Evolutionary conservation across 2,113 vertebrate genomes (phyloP).

Genomic region (Pachycephala philippinensis): DNA sequence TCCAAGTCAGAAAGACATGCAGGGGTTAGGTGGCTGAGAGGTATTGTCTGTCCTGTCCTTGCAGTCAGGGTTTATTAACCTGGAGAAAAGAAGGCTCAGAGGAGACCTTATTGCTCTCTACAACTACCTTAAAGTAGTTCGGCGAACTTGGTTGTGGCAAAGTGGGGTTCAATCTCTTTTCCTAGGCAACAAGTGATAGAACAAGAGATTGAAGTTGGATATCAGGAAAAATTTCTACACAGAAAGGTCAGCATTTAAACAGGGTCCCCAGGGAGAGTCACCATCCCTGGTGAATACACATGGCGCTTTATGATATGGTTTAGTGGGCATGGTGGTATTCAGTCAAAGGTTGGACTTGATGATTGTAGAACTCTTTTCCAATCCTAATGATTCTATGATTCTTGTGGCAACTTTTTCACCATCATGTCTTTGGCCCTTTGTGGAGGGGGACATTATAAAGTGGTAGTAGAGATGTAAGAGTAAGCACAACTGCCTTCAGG

Average conservation of each 20-base stretch:
- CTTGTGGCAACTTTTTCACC: not conserved
- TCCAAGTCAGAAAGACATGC: not conserved
- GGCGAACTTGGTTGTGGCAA: too few species aligned
- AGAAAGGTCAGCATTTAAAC: not conserved
- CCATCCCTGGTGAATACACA: not conserved
- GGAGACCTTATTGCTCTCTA: not conserved
- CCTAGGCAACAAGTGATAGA: too few species aligned
- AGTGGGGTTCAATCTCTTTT: not conserved
- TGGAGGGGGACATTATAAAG: not conserved
- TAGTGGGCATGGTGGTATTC: not conserved
- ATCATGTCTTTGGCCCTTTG: accelerated
- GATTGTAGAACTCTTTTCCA: not conserved
- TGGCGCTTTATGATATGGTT: not conserved
- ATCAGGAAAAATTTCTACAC: not conserved
- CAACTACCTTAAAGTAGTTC: not conserved
- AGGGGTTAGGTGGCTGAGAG: not conserved
- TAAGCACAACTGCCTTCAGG: not conserved
- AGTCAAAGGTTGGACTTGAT: not conserved
- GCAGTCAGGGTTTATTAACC: not conserved
- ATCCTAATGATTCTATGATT: not conserved
- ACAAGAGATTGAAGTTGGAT: not conserved
- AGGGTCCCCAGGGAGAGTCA: not conserved
- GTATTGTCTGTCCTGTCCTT: not conserved
- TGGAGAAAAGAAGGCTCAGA: not conserved
- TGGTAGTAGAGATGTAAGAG: not conserved